phyloP scores from a whole-genome alignment of 2,113 vertebrate species.

The Formicarius rufipectus region DNA sequence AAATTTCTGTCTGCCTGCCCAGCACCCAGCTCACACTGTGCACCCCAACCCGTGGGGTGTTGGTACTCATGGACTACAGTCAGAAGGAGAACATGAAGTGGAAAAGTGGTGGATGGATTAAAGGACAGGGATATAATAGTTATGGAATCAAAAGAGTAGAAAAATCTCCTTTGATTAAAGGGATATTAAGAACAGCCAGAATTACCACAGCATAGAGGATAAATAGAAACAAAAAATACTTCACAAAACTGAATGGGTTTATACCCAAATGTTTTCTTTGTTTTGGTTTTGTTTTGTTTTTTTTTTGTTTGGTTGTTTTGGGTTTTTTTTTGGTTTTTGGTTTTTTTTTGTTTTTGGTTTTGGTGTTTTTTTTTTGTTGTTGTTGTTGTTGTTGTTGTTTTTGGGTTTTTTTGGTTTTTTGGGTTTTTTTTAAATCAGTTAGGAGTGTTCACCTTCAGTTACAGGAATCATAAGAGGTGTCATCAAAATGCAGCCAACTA shows the following conservation, averaged over 20 bases:
- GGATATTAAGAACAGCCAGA: not conserved
- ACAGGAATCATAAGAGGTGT: not conserved
- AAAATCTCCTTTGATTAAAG: not conserved
- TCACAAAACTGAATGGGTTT: not conserved
- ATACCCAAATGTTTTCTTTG: not conserved
- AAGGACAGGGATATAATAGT: not conserved
- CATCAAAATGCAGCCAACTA: not conserved
- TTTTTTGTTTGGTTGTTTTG: too few relatives aligned
- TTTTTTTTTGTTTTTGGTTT: too few relatives aligned
- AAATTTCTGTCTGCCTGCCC: not conserved
- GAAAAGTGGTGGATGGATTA: not conserved
- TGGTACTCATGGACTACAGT: not conserved
- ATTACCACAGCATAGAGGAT: not conserved
- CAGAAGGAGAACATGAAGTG: not conserved
- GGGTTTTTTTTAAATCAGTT: not conserved
- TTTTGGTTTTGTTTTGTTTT: too few relatives aligned
- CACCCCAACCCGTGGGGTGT: accelerated
- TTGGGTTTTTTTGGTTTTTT: too few relatives aligned
- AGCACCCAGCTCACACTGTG: not conserved
- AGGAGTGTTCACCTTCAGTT: not conserved
- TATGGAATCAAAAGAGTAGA: not conserved
- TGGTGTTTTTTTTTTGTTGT: too few relatives aligned
- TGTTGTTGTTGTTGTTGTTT: too few relatives aligned
- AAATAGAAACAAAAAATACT: not conserved
- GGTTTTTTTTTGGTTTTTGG: too few relatives aligned